Conservation (phyloP, 2,113 vertebrate genomes). For the Lamprologus speciosus region DNA sequence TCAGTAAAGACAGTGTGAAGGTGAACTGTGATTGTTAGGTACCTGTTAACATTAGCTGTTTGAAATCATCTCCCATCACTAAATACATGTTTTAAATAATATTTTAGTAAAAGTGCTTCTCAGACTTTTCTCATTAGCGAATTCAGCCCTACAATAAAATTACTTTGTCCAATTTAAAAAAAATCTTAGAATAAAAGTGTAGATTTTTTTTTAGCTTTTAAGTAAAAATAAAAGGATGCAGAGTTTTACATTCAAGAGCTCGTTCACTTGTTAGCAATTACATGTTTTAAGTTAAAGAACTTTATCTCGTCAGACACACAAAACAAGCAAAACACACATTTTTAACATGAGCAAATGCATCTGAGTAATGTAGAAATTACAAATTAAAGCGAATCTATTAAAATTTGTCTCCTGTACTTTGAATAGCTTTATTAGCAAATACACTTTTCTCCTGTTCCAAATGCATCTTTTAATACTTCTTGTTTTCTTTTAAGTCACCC, state of each 20-base stretch:
- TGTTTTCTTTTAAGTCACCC: background rate
- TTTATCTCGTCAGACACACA: background rate
- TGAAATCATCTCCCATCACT: background rate
- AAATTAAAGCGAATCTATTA: background rate
- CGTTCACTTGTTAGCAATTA: background rate
- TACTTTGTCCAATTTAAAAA: fast-evolving
- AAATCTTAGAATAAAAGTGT: background rate
- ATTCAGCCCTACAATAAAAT: background rate
- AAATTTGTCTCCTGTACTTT: fast-evolving
- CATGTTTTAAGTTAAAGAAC: background rate
- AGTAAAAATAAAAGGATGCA: fast-evolving
- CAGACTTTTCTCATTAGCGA: background rate
- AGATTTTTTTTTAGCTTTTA: background rate
- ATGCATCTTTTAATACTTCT: fast-evolving
- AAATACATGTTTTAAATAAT: background rate
- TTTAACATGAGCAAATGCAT: fast-evolving
- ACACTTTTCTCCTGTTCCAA: fast-evolving
- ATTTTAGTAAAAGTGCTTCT: background rate
- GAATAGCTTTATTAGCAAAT: background rate
- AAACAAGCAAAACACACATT: background rate
- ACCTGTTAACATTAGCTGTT: background rate
- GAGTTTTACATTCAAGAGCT: background rate
- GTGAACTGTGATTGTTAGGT: background rate
- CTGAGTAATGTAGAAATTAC: background rate
- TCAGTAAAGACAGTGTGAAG: background rate